A percentile compares a stretch with the other conserved stretches of the same genome.
Conservation (phyloP, 2,888 invertebrate species). For the Sarcophaga subvicina region DNA sequence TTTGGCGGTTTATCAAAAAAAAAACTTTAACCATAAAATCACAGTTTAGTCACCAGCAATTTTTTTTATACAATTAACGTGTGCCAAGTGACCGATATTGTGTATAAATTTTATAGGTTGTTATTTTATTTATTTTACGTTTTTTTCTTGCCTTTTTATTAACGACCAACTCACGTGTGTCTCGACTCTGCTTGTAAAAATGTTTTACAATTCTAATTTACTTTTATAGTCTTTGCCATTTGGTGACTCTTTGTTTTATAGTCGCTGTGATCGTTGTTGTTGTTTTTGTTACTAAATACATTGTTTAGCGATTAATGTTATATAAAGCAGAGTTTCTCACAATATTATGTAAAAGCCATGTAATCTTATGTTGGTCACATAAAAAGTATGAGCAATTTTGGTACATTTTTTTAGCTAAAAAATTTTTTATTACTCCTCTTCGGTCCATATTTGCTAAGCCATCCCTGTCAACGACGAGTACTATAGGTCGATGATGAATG, state of each 20-base stretch:
- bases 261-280: too few species aligned
- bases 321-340: conserved; percentile 25
- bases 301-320: conserved; percentile 1
- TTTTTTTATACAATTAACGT: conserved; percentile 36
- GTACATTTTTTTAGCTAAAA: too few species aligned
- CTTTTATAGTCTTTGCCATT: conserved; percentile 28
- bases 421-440: too few species aligned
- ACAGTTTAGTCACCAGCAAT: conserved; percentile 13
- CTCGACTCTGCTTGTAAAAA: conserved; percentile 36
- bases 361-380: too few species aligned
- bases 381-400: too few species aligned
- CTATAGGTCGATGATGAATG: too few species aligned
- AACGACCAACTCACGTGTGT: conserved; percentile 54
- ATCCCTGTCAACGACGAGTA: too few species aligned
- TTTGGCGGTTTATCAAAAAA: conserved; percentile 34
- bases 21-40: conserved; percentile 26
- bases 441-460: too few species aligned
- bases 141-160: neutral
- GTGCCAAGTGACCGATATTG: conserved; percentile 67
- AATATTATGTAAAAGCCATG: neutral
- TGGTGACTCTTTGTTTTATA: conserved; percentile 4
- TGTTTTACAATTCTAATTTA: conserved; percentile 61
- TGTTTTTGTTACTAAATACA: conserved; percentile 22
- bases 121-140: neutral
- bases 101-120: conserved; percentile 29